Conservation (phyloP, 2,797 vertebrate species). For the Psittacula echo region DNA sequence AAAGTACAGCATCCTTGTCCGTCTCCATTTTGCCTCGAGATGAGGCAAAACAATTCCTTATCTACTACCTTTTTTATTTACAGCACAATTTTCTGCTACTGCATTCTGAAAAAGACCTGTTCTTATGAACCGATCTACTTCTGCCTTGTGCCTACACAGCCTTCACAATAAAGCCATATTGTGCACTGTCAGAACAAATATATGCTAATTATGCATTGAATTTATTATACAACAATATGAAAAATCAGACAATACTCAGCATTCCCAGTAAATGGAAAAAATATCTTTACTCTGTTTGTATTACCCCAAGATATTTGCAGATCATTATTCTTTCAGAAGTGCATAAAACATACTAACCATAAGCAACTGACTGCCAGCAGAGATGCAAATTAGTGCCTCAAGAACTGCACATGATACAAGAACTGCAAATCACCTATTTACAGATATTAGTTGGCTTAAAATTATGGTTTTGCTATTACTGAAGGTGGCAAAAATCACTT, state of each 20-base stretch:
- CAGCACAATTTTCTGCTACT: neutral
- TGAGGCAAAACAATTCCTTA: neutral
- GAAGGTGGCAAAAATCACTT: neutral
- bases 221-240: neutral
- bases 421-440: neutral
- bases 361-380: conserved; percentile 5
- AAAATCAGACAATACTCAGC: neutral
- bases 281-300: neutral
- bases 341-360: neutral
- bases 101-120: neutral
- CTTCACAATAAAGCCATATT: neutral
- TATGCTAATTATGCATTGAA: neutral
- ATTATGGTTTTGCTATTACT: neutral
- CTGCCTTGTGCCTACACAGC: neutral
- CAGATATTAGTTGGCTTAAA: neutral
- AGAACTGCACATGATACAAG: neutral
- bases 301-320: conserved; percentile 1
- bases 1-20: neutral
- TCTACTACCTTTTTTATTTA: neutral
- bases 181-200: neutral
- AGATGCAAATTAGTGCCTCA: neutral
- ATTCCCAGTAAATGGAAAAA: neutral
- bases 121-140: neutral
- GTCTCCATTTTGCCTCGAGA: neutral
- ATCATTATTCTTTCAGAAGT: neutral